Conservation (phyloP, 2,113 vertebrate species). For the Genyomyrus donnyi region DNA sequence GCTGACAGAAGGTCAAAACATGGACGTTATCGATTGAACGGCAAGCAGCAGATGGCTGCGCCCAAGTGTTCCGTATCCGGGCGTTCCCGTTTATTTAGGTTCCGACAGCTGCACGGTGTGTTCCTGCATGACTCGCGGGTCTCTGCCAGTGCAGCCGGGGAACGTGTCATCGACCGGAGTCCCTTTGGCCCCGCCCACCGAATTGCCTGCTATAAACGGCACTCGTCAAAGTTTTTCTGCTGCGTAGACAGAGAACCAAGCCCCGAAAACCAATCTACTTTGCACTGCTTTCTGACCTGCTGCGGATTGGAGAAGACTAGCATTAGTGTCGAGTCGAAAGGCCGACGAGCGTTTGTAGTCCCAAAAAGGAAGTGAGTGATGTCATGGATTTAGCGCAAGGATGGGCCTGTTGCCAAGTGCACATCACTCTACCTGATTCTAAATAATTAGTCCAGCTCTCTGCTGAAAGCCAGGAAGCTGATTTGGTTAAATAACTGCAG, state of each 20-base stretch:
- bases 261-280: constrained; percentile 42
- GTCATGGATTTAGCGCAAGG: background rate
- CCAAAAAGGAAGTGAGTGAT: constrained; percentile 33
- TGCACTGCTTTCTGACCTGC: constrained; percentile 44
- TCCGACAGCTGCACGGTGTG: background rate
- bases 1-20: background rate
- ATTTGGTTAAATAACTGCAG: background rate
- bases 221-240: background rate
- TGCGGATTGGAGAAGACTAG: constrained; percentile 48
- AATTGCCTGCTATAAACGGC: background rate
- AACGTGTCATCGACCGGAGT: background rate
- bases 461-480: background rate
- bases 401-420: background rate
- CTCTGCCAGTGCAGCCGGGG: background rate
- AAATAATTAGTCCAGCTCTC: background rate
- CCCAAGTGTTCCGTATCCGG: background rate
- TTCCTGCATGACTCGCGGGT: background rate
- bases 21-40: background rate
- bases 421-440: background rate
- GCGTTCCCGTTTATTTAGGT: background rate
- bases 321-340: constrained; percentile 44
- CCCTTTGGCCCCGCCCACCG: background rate
- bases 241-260: background rate
- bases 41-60: background rate
- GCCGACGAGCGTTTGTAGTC: constrained; percentile 40